A percentile compares a stretch with the other conserved stretches of the same genome.
phyloP scores from a whole-genome alignment of 2,113 vertebrate species.

The Oryzias javanicus region DNA sequence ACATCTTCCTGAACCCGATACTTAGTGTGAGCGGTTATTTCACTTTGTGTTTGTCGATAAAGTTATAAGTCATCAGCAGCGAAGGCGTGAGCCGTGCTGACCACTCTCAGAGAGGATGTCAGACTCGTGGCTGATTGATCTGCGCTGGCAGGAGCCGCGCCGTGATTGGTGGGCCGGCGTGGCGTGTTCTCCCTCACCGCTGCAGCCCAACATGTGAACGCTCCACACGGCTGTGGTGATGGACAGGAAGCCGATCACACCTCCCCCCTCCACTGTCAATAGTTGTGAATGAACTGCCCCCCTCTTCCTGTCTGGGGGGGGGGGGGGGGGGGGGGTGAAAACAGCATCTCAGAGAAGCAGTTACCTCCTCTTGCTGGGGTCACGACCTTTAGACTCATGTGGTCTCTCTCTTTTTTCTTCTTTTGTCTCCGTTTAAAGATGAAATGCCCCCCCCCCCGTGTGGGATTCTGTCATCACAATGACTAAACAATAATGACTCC shows the following conservation, averaged over 20 bases:
- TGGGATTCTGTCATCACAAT: constrained; percentile 2
- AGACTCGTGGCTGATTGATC: constrained; percentile 7
- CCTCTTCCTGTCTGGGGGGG: constrained; percentile 2
- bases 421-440: not conserved
- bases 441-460: not conserved
- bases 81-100: not conserved
- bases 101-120: not conserved
- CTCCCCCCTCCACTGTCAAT: constrained; percentile 51
- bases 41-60: too few species aligned
- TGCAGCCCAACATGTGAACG: constrained; percentile 47
- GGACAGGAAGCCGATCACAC: constrained; percentile 60
- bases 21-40: too few species aligned
- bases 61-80: not conserved
- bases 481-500: constrained; percentile 9
- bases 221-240: constrained; percentile 49
- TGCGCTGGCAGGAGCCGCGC: not conserved
- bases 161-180: constrained; percentile 18
- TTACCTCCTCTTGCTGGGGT: too few species aligned
- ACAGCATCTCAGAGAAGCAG: too few species aligned
- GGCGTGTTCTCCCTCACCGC: constrained; percentile 25
- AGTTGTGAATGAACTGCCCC: constrained; percentile 53
- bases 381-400: too few species aligned
- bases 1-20: too few species aligned
- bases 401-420: not conserved
- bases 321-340: too few species aligned